Evolutionary conservation across 1,140 invertebrate species (phyloP).

Genomic region (Brachionus rotundiformis): DNA sequence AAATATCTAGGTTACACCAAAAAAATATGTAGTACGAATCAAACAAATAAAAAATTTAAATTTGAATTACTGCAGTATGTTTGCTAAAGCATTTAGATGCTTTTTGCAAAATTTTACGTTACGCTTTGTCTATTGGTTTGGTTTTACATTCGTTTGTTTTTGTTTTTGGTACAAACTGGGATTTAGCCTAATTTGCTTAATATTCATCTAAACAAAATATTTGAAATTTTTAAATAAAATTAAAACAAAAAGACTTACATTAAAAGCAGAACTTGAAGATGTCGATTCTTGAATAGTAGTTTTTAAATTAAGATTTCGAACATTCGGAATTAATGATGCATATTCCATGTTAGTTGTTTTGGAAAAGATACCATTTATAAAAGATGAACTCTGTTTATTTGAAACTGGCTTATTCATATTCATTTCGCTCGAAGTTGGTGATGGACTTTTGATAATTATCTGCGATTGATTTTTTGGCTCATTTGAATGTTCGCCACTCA

Average conservation of each 20-base stretch:
- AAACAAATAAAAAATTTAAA: conserved; percentile 15
- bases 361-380: background rate
- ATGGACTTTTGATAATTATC: background rate
- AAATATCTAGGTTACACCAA: conserved; percentile 19
- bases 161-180: background rate
- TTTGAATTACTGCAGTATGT: background rate
- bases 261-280: background rate
- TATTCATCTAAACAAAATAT: background rate
- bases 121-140: background rate
- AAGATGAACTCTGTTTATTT: background rate
- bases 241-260: background rate
- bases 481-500: background rate
- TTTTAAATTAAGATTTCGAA: conserved; percentile 17
- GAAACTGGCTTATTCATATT: too few species aligned
- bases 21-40: background rate
- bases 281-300: background rate
- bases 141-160: background rate
- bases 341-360: background rate
- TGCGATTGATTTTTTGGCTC: background rate
- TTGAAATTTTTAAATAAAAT: background rate
- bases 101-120: conserved; percentile 11
- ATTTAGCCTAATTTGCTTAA: background rate
- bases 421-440: too few species aligned
- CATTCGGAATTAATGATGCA: background rate
- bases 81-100: background rate